Evolutionary conservation across 2,888 invertebrate species (phyloP), one percentile per base, ranked within the genome.

Genomic region (Odontocolon sp.): DNA sequence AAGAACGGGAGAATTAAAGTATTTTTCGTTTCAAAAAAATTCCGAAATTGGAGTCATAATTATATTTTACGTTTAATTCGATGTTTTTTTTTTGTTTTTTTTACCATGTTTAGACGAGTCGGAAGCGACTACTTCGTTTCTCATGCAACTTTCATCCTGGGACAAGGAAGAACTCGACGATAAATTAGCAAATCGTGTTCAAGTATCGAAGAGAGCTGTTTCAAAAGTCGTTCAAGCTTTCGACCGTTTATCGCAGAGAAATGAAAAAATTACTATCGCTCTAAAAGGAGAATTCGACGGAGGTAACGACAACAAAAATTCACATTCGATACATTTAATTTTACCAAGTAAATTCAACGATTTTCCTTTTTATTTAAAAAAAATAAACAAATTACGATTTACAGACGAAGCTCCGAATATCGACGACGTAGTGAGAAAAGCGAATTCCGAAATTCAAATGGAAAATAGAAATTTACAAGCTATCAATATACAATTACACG

Each of bases 131-230:
- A 98, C 98, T 5, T 97, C 98, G 3, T 99, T 99, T 91, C 93
- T 99, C 47, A 96, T 98, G 91, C 97, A 98, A 88, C 91, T 99
- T 40, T 98, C 98, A 0, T 98, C 98, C 0, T 99, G 99, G 98
- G 99, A 99, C 89, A 98, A 98, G 87, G 97, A 98, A 87, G 99
- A 99, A 89, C 91, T 99, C 67, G 99, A 99, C 86, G 98, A 98
- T 82, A 98, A 98, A 91, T 92, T 99, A 36, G 97, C 98, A 0
- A 98, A 98, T 91, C 92, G 99, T 26, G 99, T 99, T 3, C 98
- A 97, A 92, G 98, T 99, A 16, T 98, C 98, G 6, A 98, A 98
- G 88, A 92, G 99, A 75, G 99, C 98, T 4, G 98, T 99, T 18
- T 98, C 98, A 1, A 99, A 99, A 92, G 96, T 99, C 26, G 94